phyloP scores from a whole-genome alignment of 1,140 invertebrate genomes.

The Zaprionus kolodkinae region DNA sequence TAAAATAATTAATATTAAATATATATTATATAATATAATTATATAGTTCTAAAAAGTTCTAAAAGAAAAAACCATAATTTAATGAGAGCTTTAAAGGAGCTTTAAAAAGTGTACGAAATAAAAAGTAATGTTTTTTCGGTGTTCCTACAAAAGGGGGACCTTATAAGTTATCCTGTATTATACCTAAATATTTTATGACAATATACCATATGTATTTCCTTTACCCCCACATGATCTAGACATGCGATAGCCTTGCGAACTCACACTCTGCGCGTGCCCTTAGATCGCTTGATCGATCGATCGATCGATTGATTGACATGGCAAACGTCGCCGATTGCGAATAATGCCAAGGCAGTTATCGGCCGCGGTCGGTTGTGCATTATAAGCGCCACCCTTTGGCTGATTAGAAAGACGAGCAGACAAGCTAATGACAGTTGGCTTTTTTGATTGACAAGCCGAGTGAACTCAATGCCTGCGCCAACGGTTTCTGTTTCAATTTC shows the following conservation, averaged over 20 bases:
- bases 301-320: constrained; percentile 26
- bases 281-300: constrained; percentile 15
- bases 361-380: constrained; percentile 37
- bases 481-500: constrained; percentile 20
- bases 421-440: not conserved
- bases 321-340: constrained; percentile 23
- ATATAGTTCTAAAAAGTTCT: no score
- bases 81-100: no score
- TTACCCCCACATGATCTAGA: not conserved
- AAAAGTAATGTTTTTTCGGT: no score
- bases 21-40: no score
- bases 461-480: not conserved
- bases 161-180: not conserved
- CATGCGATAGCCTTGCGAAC: not conserved
- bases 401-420: constrained; percentile 8
- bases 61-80: no score
- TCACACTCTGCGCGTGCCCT: constrained; percentile 16
- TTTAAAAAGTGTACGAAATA: no score
- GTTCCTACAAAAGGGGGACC: not conserved
- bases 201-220: not conserved
- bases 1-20: no score
- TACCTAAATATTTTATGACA: not conserved
- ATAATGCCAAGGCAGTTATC: constrained; percentile 57
- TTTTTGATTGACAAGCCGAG: constrained; percentile 3
- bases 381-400: constrained; percentile 37